phyloP scores from a whole-genome alignment of 2,113 vertebrate genomes.

The Telmatochromis bifrenatus region DNA sequence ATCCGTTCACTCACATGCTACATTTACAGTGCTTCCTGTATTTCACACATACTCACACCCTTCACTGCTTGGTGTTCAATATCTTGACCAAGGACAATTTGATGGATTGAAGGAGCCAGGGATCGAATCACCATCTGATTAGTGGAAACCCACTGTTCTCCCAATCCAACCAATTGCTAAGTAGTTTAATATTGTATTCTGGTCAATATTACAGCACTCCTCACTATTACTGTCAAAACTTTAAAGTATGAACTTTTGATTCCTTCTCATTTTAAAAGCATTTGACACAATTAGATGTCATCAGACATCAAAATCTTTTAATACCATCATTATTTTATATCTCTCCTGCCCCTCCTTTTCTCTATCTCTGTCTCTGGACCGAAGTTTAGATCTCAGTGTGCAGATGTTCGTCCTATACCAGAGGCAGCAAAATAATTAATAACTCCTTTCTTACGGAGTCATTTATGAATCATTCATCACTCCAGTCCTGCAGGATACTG shows the following conservation, averaged over 20 bases:
- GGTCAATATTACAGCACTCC: neutral
- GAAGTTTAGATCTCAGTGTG: constrained; percentile 19
- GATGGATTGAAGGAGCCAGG: neutral
- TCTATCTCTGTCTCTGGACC: constrained; percentile 9
- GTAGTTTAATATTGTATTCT: neutral
- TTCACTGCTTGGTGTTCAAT: neutral
- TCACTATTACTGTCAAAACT: neutral
- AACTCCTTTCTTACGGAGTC: constrained; percentile 17
- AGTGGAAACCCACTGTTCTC: neutral
- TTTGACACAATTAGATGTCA: neutral
- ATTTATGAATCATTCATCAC: constrained; percentile 61
- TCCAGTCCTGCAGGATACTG: constrained; percentile 19
- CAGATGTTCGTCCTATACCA: constrained; percentile 41
- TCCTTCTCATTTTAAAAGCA: neutral
- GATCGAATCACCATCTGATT: neutral
- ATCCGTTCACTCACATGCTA: neutral
- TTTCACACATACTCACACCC: neutral
- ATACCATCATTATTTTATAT: neutral
- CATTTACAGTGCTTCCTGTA: neutral
- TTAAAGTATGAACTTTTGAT: neutral
- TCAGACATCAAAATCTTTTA: neutral
- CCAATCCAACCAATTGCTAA: neutral
- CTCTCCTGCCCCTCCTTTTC: neutral
- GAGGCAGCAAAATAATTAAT: constrained; percentile 57
- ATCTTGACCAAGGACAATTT: neutral